These are phyloP conservation scores for Galaxias olidus DNA, from an alignment of 2,797 vertebrate genomes.

Conservation along the genomic window DNA sequence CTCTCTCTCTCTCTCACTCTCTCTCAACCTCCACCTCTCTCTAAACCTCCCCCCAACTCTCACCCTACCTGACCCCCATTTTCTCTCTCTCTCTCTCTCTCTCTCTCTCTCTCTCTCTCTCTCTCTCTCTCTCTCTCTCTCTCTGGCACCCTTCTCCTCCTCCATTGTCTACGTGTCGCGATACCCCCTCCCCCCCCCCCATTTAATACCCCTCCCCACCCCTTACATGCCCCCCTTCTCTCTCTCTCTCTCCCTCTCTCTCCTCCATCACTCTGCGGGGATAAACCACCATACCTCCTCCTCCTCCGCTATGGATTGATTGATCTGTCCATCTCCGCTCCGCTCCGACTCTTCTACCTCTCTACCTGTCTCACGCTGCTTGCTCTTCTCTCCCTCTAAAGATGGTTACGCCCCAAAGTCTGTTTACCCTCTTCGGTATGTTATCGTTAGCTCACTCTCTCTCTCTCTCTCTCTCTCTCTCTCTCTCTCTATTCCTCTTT, in stretches of 20 bases:
- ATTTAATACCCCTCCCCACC: conserved; percentile 60
- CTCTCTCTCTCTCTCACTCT: conserved; percentile 69
- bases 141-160: conserved; percentile 38
- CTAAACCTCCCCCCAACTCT: conserved; percentile 23
- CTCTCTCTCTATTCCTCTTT: conserved; percentile 67
- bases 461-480: conserved; percentile 55
- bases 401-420: conserved; percentile 99
- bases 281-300: conserved; percentile 80
- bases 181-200: conserved; percentile 57
- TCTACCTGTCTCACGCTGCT: conserved; percentile 99
- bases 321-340: conserved; percentile 99
- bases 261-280: conserved; percentile 98
- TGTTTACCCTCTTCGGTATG: conserved; percentile 99
- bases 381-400: conserved; percentile 99
- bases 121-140: conserved; percentile 34
- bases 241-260: conserved; percentile 90
- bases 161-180: conserved; percentile 50
- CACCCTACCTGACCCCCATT: too few species aligned
- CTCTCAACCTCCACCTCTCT: conserved; percentile 69
- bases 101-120: conserved; percentile 28
- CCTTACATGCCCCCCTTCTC: conserved; percentile 79
- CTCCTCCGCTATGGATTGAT: conserved; percentile 90
- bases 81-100: background rate
- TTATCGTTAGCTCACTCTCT: conserved; percentile 97
- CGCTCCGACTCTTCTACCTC: conserved; percentile 97